These are phyloP conservation scores for Drosophila nigrodunni DNA, from an alignment of 1,140 invertebrate genomes.

Conservation along the genomic window DNA sequence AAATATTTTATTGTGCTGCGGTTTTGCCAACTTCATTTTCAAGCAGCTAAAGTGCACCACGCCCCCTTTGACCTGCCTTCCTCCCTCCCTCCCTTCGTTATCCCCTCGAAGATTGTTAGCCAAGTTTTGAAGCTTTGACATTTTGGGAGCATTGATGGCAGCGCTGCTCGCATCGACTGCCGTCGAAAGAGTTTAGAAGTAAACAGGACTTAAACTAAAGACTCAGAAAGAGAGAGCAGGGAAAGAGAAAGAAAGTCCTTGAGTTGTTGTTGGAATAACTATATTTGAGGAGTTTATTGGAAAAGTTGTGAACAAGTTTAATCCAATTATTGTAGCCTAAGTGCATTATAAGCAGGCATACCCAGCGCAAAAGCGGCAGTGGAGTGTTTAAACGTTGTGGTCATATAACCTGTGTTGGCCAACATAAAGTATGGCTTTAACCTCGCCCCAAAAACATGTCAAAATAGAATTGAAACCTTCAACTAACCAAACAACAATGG, in stretches of 20 bases:
- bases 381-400: not conserved
- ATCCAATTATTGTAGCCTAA: conserved; percentile 1
- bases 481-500: conserved; percentile 19
- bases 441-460: conserved; percentile 15
- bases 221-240: too few species aligned
- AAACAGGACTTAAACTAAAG: conserved; percentile 9
- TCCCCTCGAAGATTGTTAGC: conserved; percentile 39
- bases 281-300: conserved; percentile 20
- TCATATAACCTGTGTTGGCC: not conserved
- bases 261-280: conserved; percentile 7
- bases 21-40: conserved; percentile 37
- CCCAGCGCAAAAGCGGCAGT: not conserved
- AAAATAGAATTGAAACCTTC: conserved; percentile 21
- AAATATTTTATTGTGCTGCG: conserved; percentile 81
- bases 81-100: not conserved
- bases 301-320: conserved; percentile 23
- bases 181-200: conserved; percentile 6
- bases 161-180: conserved; percentile 24
- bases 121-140: conserved; percentile 63
- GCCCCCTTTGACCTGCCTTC: not conserved
- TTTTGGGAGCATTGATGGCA: conserved; percentile 56
- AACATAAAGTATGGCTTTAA: conserved; percentile 7
- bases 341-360: not conserved
- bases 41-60: not conserved
- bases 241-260: not conserved